Conservation (phyloP, 2,797 vertebrate species). For the Buceros bicornis region DNA sequence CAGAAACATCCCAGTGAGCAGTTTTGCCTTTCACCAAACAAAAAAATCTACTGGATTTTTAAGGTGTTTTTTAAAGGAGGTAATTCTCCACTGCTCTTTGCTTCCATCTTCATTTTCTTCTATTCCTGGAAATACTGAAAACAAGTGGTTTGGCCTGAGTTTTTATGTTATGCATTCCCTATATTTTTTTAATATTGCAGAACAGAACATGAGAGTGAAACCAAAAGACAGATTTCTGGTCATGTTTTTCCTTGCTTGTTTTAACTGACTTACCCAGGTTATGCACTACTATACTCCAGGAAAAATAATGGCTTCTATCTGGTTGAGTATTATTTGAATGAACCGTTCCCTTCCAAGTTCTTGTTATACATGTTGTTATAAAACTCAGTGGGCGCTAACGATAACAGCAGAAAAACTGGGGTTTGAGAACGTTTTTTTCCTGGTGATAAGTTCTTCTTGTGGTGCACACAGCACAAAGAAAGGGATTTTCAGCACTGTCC, state of each 20-base stretch:
- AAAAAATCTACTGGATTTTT: background rate
- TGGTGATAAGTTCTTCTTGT: background rate
- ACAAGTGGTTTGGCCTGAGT: background rate
- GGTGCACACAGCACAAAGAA: background rate
- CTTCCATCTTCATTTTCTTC: background rate
- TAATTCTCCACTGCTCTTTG: background rate
- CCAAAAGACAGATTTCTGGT: background rate
- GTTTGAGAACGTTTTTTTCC: background rate
- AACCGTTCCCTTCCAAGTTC: background rate
- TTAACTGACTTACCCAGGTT: background rate
- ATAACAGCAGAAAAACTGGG: background rate
- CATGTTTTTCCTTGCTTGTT: background rate
- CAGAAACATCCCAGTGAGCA: background rate
- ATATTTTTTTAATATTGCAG: background rate
- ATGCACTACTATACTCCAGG: background rate
- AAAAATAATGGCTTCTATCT: background rate
- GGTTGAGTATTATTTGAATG: background rate
- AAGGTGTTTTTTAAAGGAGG: background rate
- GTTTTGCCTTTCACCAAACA: background rate
- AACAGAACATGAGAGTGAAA: background rate
- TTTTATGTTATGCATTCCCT: background rate
- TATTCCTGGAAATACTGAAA: background rate
- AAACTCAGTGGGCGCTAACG: slow-evolving; percentile 14
- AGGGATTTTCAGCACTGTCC: background rate
- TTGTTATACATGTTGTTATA: background rate